phyloP scores from a whole-genome alignment of 2,888 invertebrate genomes.

The Leptothorax acervorum region DNA sequence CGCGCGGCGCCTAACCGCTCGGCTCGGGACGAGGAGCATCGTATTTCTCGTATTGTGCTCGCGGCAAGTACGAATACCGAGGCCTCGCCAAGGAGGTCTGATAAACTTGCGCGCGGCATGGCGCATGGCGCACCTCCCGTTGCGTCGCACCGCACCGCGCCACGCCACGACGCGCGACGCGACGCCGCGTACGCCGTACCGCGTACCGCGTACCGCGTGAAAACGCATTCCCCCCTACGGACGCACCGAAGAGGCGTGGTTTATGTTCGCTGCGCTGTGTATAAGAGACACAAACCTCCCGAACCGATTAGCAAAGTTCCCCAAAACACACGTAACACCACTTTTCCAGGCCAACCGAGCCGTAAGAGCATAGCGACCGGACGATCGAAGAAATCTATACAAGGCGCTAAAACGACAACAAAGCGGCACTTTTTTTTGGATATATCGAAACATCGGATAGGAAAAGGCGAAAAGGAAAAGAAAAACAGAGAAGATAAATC shows the following conservation, averaged over 20 bases:
- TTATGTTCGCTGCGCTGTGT: constrained; percentile 72
- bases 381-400: constrained; percentile 7
- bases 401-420: constrained; percentile 13
- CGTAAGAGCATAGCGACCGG: constrained; percentile 2
- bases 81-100: constrained; percentile 35
- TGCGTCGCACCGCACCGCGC: neutral
- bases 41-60: neutral
- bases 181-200: no score
- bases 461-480: neutral
- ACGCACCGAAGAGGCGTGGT: constrained; percentile 76
- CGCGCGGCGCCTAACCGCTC: neutral
- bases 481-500: neutral
- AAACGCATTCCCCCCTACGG: constrained; percentile 56
- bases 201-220: neutral
- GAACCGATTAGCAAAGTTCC: constrained; percentile 82
- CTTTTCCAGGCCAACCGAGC: constrained; percentile 45
- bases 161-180: no score
- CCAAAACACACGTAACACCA: constrained; percentile 73
- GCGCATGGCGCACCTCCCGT: neutral
- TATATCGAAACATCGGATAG: neutral
- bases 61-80: neutral
- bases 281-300: constrained; percentile 83
- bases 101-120: constrained; percentile 54
- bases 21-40: neutral
- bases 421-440: constrained; percentile 1